phyloP scores from a whole-genome alignment of 1,140 invertebrate species.

The Philotrypesis tridentata region DNA sequence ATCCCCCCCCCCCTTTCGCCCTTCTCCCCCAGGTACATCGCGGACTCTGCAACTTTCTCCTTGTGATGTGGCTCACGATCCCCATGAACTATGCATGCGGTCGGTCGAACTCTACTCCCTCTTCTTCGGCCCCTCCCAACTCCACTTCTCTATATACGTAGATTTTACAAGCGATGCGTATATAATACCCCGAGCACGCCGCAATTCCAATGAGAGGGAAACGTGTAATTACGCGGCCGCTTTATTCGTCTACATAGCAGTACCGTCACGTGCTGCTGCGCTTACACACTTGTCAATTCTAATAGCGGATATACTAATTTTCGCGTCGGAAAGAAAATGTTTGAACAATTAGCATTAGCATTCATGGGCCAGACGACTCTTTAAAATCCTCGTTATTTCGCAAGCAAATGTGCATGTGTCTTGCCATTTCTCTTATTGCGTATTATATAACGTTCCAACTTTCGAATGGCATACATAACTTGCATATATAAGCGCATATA shows the following conservation, averaged over 20 bases:
- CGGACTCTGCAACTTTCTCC: constrained; percentile 2
- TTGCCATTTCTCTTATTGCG: background rate
- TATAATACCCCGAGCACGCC: background rate
- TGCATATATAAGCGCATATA: too few relatives aligned
- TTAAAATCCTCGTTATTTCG: background rate
- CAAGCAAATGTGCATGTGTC: background rate
- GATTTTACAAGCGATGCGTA: background rate
- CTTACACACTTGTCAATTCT: too few relatives aligned
- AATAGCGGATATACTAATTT: too few relatives aligned
- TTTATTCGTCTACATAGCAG: background rate
- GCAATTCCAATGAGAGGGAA: background rate
- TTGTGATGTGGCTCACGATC: constrained; percentile 33
- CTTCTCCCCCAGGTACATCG: background rate
- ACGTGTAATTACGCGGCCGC: background rate
- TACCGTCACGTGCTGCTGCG: too few relatives aligned
- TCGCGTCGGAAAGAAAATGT: too few relatives aligned
- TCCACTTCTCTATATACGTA: background rate
- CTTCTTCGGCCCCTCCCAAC: background rate
- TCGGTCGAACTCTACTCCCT: constrained; percentile 10
- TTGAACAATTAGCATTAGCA: too few relatives aligned
- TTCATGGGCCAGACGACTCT: too few relatives aligned
- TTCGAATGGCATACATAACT: too few relatives aligned
- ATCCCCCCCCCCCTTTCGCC: background rate
- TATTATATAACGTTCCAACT: too few relatives aligned
- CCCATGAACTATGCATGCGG: constrained; percentile 17